A percentile compares a stretch with the other conserved stretches of the same genome.
phyloP scores from a whole-genome alignment of 2,113 vertebrate species.

The Podiceps cristatus region DNA sequence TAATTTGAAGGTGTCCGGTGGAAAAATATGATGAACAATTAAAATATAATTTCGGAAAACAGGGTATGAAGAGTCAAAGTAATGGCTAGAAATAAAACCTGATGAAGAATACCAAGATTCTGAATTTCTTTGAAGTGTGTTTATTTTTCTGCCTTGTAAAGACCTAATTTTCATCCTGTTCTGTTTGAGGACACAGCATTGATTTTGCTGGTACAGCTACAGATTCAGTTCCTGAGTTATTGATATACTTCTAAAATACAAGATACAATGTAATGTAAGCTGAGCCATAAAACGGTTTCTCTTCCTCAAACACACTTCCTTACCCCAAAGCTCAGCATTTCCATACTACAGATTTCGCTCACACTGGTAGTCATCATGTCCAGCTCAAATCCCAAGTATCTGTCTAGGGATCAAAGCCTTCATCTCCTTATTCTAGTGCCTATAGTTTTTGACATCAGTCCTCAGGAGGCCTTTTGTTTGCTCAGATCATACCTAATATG shows the following conservation, averaged over 20 bases:
- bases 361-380: not conserved
- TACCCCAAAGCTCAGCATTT: not conserved
- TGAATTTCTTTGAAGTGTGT: not conserved
- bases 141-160: slow-evolving; percentile 3
- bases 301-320: not conserved
- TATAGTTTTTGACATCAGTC: not conserved
- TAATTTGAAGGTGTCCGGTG: not conserved
- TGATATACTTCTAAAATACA: slow-evolving; percentile 32
- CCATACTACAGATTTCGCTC: not conserved
- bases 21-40: not conserved
- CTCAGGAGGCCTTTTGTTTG: not conserved
- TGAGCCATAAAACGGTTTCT: not conserved
- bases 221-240: not conserved
- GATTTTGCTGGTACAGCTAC: not conserved
- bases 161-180: not conserved
- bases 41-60: not conserved
- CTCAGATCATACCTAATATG: not conserved
- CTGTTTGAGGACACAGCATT: not conserved
- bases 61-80: not conserved
- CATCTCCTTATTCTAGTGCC: not conserved
- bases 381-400: not conserved
- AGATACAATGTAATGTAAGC: not conserved
- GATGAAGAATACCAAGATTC: not conserved
- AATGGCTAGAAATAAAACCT: not conserved
- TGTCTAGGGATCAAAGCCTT: not conserved